These are phyloP conservation scores for Drosophila ficusphila DNA, from an alignment of 1,140 invertebrate species.

Conservation along the genomic window DNA sequence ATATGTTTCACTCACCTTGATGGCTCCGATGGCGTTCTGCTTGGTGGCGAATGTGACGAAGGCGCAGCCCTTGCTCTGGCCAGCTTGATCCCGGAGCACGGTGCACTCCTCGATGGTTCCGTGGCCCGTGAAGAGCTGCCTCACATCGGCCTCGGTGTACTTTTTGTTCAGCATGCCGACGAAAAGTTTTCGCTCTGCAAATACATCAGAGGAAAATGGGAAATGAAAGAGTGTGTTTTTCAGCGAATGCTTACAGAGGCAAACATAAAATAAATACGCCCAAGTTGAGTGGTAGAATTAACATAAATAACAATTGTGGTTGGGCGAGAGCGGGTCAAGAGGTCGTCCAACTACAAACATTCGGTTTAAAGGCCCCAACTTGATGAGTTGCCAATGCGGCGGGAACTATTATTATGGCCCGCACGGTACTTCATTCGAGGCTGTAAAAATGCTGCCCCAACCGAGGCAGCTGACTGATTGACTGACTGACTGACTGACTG, in stretches of 20 bases:
- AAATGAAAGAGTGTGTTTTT: slow-evolving; percentile 28
- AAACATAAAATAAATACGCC: slow-evolving; percentile 32
- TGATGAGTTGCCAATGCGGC: slow-evolving; percentile 59
- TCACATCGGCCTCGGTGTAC: slow-evolving; percentile 97
- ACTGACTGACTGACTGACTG: slow-evolving; percentile 32
- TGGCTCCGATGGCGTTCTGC: slow-evolving; percentile 97
- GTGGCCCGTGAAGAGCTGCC: slow-evolving; percentile 95
- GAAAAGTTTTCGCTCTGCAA: slow-evolving; percentile 98
- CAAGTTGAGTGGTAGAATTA: slow-evolving; percentile 44
- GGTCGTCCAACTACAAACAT: slow-evolving; percentile 25
- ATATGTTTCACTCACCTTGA: slow-evolving; percentile 91
- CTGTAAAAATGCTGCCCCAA: slow-evolving; percentile 47
- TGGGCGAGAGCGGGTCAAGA: slow-evolving; percentile 21
- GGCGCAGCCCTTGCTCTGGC: slow-evolving; percentile 98
- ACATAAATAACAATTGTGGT: slow-evolving; percentile 54
- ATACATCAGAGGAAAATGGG: slow-evolving; percentile 67
- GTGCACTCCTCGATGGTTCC: slow-evolving; percentile 99
- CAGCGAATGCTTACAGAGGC: slow-evolving; percentile 34
- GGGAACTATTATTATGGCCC: slow-evolving; percentile 52
- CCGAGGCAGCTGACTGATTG: slow-evolving; percentile 39
- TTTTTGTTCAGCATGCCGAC: slow-evolving; percentile 99
- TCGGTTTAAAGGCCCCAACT: slow-evolving; percentile 30
- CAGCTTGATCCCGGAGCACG: slow-evolving; percentile 96
- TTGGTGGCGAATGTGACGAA: slow-evolving; percentile 99
- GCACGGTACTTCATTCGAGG: slow-evolving; percentile 43